Evolutionary conservation across 1,140 invertebrate genomes (phyloP).

Genomic region (Drosophila parabipectinata): DNA sequence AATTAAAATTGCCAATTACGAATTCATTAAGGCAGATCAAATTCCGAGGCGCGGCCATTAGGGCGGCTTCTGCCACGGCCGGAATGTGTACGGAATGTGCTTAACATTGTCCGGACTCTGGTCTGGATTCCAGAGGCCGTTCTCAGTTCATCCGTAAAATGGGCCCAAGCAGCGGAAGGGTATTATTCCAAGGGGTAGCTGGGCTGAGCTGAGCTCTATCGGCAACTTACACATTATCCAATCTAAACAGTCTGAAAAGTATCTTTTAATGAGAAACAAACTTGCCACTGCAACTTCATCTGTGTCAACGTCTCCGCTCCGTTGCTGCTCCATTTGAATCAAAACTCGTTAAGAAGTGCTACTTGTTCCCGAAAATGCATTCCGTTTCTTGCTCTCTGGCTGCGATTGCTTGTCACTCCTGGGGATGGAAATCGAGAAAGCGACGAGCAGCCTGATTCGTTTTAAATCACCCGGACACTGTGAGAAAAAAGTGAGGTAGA

Average conservation of each 20-base stretch:
- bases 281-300: neutral
- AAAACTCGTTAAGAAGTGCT: constrained; percentile 3
- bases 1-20: constrained; percentile 83
- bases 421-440: neutral
- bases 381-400: neutral
- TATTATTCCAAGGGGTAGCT: neutral
- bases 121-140: neutral
- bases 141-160: neutral
- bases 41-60: constrained; percentile 49
- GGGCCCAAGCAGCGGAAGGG: neutral
- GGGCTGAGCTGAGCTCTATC: neutral
- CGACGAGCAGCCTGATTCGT: neutral
- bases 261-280: neutral
- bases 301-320: neutral
- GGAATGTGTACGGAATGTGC: constrained; percentile 1
- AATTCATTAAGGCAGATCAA: constrained; percentile 76
- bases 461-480: neutral
- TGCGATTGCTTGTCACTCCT: neutral
- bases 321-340: neutral
- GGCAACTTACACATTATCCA: neutral
- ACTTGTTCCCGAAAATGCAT: neutral
- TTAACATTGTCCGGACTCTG: neutral
- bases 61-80: constrained; percentile 33
- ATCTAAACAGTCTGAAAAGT: neutral
- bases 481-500: neutral